Conservation (phyloP, 2,113 vertebrate species). For the Indicator indicator region DNA sequence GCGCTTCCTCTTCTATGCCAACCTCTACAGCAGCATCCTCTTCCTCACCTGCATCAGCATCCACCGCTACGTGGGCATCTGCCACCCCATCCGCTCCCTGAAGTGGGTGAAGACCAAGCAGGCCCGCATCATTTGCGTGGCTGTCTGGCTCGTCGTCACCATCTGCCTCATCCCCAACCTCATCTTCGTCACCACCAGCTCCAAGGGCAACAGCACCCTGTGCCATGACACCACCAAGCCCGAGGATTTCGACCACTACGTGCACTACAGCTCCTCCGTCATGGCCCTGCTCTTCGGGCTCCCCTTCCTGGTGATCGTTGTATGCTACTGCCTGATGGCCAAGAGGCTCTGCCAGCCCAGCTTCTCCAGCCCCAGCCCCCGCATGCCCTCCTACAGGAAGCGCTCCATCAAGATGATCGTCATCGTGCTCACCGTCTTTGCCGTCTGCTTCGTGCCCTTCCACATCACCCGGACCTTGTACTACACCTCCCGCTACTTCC, state of each 20-base stretch:
- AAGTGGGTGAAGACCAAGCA: constrained; percentile 79
- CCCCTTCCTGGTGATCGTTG: constrained; percentile 86
- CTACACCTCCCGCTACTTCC: constrained; percentile 83
- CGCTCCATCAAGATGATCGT: constrained; percentile 88
- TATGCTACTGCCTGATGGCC: constrained; percentile 91
- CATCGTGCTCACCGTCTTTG: constrained; percentile 86
- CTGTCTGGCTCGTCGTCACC: constrained; percentile 81
- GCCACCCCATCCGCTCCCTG: constrained; percentile 86
- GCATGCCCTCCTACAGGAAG: constrained; percentile 67
- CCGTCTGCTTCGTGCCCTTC: constrained; percentile 92
- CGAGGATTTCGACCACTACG: constrained; percentile 81
- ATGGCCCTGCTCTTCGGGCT: constrained; percentile 89
- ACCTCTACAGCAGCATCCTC: constrained; percentile 95
- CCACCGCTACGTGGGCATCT: constrained; percentile 91
- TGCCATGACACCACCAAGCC: constrained; percentile 92
- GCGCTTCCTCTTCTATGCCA: constrained; percentile 92
- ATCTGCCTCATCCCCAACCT: constrained; percentile 89
- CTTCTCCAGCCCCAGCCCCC: constrained; percentile 24
- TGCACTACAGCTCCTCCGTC: constrained; percentile 86
- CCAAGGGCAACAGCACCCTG: constrained; percentile 80
- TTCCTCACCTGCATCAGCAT: constrained; percentile 94
- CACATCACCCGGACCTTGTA: constrained; percentile 92
- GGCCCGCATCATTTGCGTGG: constrained; percentile 80
- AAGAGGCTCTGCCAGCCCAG: constrained; percentile 76
- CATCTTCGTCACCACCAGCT: constrained; percentile 88